A percentile compares a stretch with the other conserved stretches of the same genome.
phyloP scores from a whole-genome alignment of 2,113 vertebrate genomes.

The Mustelus asterias region DNA sequence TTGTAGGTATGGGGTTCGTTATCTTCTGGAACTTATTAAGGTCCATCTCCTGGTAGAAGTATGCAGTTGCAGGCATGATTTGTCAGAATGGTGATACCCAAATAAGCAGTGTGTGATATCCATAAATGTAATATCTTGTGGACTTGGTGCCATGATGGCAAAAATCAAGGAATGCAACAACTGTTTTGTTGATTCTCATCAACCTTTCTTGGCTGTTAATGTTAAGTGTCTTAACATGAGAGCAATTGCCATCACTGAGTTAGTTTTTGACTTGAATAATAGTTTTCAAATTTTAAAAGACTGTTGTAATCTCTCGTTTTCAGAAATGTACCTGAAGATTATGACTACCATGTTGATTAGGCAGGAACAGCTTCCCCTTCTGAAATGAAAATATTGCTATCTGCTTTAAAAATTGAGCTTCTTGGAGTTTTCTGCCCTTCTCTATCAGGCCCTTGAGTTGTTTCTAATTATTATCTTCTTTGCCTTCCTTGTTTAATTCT shows the following conservation, averaged over 20 bases:
- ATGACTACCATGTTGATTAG: neutral
- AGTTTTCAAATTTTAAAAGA: neutral
- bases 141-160: neutral
- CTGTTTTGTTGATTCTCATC: too few species aligned
- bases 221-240: conserved; percentile 8
- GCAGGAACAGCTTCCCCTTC: neutral
- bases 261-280: neutral
- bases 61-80: neutral
- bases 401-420: neutral
- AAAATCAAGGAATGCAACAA: neutral
- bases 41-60: neutral
- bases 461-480: neutral
- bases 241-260: neutral
- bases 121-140: neutral
- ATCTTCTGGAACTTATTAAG: neutral
- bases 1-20: neutral
- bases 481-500: neutral
- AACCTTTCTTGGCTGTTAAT: too few species aligned
- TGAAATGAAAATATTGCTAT: neutral
- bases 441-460: neutral
- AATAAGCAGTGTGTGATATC: neutral
- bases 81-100: neutral
- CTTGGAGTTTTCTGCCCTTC: neutral
- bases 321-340: neutral
- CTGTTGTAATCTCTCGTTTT: neutral